Base-by-base conservation (phyloP, 1,140 invertebrate species). In the Bombyx mori region DNA sequence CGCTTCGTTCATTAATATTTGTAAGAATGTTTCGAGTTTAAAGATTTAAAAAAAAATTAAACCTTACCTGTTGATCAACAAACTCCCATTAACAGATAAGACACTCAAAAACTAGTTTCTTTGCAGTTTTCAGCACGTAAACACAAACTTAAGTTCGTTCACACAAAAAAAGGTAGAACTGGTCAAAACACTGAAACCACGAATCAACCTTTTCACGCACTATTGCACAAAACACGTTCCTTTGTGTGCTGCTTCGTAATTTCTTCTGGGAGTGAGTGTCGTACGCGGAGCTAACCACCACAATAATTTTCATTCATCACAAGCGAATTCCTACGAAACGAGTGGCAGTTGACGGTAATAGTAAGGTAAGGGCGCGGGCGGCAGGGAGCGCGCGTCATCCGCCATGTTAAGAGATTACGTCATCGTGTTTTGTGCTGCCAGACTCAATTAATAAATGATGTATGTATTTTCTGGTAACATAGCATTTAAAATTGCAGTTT, bases 341-440 rank as follows among this genome's bases (percentile, higher is more conserved):
- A 86, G 72, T 71, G 73, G 73, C 75, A 75, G 69, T 76, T 72
- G 68, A 35, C 2, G 26, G 26, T 35, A 35, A 35, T 35, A 35
- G 70, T 67, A 68, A 68, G 74, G 70, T 67, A 68, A 68, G 74
- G 66, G 63, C 58, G 71, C 66, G 72, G 69, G 76, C 65, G 65
- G 71, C 67, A 73, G 69, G 68, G 71, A 61, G 61, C 57, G 66
- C 78, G 82, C 82, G 82, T 86, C 81, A 83, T 82, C 79, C 82
- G 82, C 82, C 82, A 86, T 86, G 82, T 86, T 84, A 70, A 68
- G 69, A 52, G 73, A 80, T 86, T 83, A 86, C 82, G 82, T 86
- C 82, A 86, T 74, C 68, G 5, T 35, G 35, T 62, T 60, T 61
- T 35, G 26, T 8, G 18, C 22, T 35, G 50, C 50, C 26, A 26